Base-by-base conservation (phyloP, 2,797 vertebrate genomes). In the Tachyglossus aculeatus region DNA sequence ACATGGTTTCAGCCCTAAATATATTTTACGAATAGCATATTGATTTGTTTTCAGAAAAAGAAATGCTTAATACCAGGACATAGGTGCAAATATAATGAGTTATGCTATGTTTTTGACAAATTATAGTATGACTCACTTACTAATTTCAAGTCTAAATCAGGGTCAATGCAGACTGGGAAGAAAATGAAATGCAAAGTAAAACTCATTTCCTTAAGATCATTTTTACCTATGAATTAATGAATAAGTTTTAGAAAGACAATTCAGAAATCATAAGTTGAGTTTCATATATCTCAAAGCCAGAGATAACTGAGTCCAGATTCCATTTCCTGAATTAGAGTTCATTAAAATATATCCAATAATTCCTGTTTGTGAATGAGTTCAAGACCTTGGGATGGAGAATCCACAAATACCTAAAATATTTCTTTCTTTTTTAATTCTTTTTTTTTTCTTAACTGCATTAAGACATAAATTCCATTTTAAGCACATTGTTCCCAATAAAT, bases 51-150 rank as follows among this genome's bases (percentile, higher is more conserved):
- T 15, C 56, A 16, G 13, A 54, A 25, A 2, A 43, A 1, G 8
- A 86, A 74, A 65, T 25, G 4, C 3, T 29, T 73, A 3, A 32
- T 44, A 33, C 9, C 1, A 61, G 67, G 51, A 7, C 2, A 10
- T n/a, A 1, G 40, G 32, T 55, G 33, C 0, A 78, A 57, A 58
- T 0, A 19, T 37, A 72, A 74, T 66, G 0, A 50, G 66, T 71
- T 69, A 76, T 19, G 39, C 52, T 8, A 10, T 54, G 9, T 25
- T 57, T 14, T 14, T 67, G 37, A 55, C 66, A 70, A 70, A 72
- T 66, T 55, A 48, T 12, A 3, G 60, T 4, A 22, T 78, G n/a
- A 61, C 4, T 19, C 7, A 57, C 63, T 18, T 16, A 64, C 68
- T 24, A 67, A 57, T 6, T 63, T 76, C 13, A 6, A 67, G 62